These are phyloP conservation scores for Apis florea DNA, from an alignment of 1,140 invertebrate genomes.

Conservation along the genomic window DNA sequence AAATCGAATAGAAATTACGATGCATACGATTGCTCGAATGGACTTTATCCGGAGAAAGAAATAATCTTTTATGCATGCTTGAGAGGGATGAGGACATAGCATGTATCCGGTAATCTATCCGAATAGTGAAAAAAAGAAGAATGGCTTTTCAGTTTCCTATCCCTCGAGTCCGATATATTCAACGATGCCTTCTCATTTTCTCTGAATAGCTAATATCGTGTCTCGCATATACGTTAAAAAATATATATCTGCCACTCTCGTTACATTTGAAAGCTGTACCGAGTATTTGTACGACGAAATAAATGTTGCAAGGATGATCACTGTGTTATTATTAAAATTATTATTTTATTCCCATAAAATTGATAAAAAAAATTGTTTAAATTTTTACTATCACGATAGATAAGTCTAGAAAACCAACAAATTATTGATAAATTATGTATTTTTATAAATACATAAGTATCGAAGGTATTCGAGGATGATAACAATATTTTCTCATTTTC, in stretches of 20 bases:
- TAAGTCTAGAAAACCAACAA: too few species aligned
- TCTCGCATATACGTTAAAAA: not conserved
- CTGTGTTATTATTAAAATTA: too few species aligned
- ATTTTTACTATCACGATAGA: too few species aligned
- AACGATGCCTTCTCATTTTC: slow-evolving; percentile 8
- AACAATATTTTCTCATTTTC: too few species aligned
- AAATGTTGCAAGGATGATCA: too few species aligned
- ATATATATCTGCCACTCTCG: not conserved
- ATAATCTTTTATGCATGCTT: not conserved
- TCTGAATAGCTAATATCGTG: slow-evolving; percentile 20
- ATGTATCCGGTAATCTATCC: slow-evolving; percentile 13
- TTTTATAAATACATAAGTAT: too few species aligned
- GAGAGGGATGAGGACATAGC: not conserved
- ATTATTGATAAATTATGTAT: too few species aligned
- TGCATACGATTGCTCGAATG: not conserved
- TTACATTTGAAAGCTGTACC: not conserved
- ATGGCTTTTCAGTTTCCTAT: slow-evolving; percentile 28
- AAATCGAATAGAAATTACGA: not conserved
- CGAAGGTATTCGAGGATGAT: too few species aligned
- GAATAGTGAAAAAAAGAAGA: slow-evolving; percentile 21
- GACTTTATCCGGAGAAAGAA: too few species aligned
- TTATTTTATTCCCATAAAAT: too few species aligned
- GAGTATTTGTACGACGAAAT: too few species aligned
- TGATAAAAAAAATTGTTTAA: too few species aligned
- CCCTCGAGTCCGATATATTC: slow-evolving; percentile 11